phyloP scores from a whole-genome alignment of 1,140 invertebrate species.

The Drosophila aff. region DNA sequence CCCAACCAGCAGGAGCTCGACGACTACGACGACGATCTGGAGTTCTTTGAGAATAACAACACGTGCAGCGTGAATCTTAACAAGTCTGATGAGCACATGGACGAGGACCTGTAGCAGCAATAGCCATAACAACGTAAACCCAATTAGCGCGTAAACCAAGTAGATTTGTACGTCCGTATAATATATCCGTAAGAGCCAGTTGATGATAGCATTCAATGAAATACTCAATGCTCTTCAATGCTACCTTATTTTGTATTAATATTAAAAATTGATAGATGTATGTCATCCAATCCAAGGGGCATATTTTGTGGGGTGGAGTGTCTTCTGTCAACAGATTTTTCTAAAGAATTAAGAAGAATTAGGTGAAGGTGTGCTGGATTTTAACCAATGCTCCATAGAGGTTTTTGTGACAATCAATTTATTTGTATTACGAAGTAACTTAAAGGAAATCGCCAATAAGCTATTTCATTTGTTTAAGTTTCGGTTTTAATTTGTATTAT shows the following conservation, averaged over 20 bases:
- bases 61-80: constrained; percentile 82
- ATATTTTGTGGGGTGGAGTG: not conserved
- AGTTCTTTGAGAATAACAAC: constrained; percentile 80
- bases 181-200: constrained; percentile 18
- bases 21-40: constrained; percentile 77
- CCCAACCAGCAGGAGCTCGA: constrained; percentile 50
- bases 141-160: constrained; percentile 22
- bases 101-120: constrained; percentile 74
- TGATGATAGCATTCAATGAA: constrained; percentile 33
- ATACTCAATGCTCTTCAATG: constrained; percentile 28
- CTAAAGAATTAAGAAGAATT: not conserved
- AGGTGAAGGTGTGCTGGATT: not conserved
- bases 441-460: too few relatives aligned
- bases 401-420: not conserved
- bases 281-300: constrained; percentile 21
- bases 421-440: not conserved
- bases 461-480: not conserved
- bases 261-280: constrained; percentile 51
- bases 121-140: constrained; percentile 24
- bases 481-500: not conserved
- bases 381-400: not conserved
- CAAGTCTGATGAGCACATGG: constrained; percentile 82
- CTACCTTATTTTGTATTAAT: constrained; percentile 48
- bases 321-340: not conserved
- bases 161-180: constrained; percentile 44